Evolutionary conservation across 2,888 invertebrate species (phyloP), one percentile per base, ranked within the genome.

Genomic region (Pseudococcus viburni): DNA sequence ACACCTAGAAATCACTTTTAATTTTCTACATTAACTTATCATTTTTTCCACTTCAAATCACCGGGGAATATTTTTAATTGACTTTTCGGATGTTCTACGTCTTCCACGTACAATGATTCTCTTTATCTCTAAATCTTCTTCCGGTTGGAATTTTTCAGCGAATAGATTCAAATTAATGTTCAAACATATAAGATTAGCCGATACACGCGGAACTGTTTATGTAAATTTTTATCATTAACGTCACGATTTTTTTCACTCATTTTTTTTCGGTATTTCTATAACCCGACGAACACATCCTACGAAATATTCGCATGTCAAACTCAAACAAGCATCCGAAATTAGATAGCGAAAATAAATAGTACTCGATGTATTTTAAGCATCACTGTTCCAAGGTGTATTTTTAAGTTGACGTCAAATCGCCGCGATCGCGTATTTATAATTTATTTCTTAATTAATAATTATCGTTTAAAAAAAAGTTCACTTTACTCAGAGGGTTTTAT

Each of bases 371-470:
- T 73, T 80, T 80, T 80, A 19, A 39, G 80, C 39, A 80, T 42
- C 80, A 80, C 80, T 80, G 80, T 11, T 26, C 59, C 7, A 59
- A 55, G 26, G 26, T 33, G 26, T 80, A 80, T 80, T 80, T 80
- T 80, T 19, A 42, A 80, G 80, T 80, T 80, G 80, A 80, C 80
- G 80, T 80, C 80, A 80, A 80, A 80, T 80, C 80, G 80, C 80
- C 80, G 80, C 80, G 46, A 39, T 80, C 80, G 80, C 80, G 42
- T 80, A 80, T 80, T 80, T 80, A 80, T 80, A 80, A 80, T 80
- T 80, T 80, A 80, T 80, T 80, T 80, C 80, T 80, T 80, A 80
- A 80, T 80, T 80, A 80, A 80, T 80, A 80, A 80, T 80, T 80
- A 80, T 80, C 80, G 46, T 42, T n/a, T 80, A 73, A 73, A 59